Base-by-base conservation (phyloP, 2,797 vertebrate species). In the Platyrinchus mystaceus region DNA sequence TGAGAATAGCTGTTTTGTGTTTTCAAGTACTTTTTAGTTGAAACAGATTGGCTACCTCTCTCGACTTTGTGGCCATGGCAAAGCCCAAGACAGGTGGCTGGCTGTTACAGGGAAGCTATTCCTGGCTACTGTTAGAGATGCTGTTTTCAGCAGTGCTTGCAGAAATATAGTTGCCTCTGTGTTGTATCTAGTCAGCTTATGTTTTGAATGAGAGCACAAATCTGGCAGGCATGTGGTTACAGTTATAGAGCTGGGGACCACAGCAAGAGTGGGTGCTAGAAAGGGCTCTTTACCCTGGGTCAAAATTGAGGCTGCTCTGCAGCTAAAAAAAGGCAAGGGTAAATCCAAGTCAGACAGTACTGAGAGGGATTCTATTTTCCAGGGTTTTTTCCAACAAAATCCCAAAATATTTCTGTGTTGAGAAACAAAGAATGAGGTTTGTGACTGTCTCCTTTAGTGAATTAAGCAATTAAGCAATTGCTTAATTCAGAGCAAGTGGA, bases 1-100 rank as follows among this genome's bases (percentile, higher is more conserved):
- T 0, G 0, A 77, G 14, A 24, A 3, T 55, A 78, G 32, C 23
- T 62, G 46, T 19, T 64, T 37, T 9, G 7, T 50, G 16, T 2
- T 77, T 79, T 81, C 21, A 68, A 83, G 62, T 43, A 41, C 30
- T 17, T 2, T 84, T 78, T 71, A 44, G 47, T 76, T 90, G 89
- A 78, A 87, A 67, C 7, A 70, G 62, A 13, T 41, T 75, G 59
- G 32, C 14, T 86, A 27, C 26, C 0, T 0, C 22, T 84, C 15
- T 79, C 69, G 47, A 32, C 12, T 82, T 62, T 21, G 20, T 55
- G 80, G 52, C 30, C 3, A 2, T 4, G 10, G 28, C 12, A 76
- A 91, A 63, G 20, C 14, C 47, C 52, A n/a, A 28, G 70, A 4
- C 12, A 36, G 14, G 60, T 46, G 41, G 6, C 32, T 79, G 63